Evolutionary conservation across 2,797 vertebrate species (phyloP).

Genomic region (Simalia tracyae): DNA sequence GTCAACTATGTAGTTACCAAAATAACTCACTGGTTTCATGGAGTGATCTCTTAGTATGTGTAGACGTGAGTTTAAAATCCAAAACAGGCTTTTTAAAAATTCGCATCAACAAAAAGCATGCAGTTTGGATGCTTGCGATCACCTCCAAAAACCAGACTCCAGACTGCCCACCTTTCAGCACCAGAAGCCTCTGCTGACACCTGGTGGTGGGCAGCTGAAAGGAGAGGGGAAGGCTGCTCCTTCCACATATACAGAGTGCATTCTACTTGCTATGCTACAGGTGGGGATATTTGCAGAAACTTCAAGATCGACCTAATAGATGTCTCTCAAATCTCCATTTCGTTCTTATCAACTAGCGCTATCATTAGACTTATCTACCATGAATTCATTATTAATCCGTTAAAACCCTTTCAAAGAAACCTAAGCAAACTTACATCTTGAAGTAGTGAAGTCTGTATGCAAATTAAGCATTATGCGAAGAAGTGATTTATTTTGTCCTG

Average conservation of each 20-base stretch:
- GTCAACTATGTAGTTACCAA: background rate
- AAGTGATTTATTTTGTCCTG: background rate
- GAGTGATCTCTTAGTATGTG: background rate
- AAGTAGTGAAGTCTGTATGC: background rate
- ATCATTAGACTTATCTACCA: background rate
- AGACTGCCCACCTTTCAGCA: background rate
- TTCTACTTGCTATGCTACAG: background rate
- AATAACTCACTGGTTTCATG: background rate
- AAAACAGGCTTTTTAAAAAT: background rate
- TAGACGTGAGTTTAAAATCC: background rate
- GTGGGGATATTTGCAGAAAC: background rate
- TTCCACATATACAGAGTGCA: background rate
- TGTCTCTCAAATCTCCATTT: background rate
- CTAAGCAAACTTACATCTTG: background rate
- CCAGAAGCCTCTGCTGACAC: constrained; percentile 21
- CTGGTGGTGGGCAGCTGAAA: constrained; percentile 6
- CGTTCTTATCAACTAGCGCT: background rate
- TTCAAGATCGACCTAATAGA: background rate
- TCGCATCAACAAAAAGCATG: background rate
- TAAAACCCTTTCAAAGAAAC: background rate
- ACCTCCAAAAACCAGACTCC: background rate
- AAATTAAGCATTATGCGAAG: background rate
- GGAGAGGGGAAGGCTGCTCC: background rate
- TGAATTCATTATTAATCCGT: background rate
- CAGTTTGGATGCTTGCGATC: background rate